Base-by-base conservation (phyloP, 92 coral and sea anemone species). In the Blastomussa wellsi region DNA sequence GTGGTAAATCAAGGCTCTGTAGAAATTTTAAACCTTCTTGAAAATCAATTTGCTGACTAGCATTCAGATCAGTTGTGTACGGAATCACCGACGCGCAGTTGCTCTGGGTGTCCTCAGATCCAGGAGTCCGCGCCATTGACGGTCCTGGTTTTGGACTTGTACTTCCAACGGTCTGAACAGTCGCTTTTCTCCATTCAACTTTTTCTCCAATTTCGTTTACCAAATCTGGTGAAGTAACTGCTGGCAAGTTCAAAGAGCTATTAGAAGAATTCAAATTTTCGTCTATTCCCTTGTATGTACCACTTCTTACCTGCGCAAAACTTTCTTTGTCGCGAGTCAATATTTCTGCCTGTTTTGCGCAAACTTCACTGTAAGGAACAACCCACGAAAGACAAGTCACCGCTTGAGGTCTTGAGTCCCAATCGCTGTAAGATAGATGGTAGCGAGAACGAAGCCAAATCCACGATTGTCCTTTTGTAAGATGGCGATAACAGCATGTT, bases 381-480 rank as follows among this genome's bases (percentile, higher is more conserved):
- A 39, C 73, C 86, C 86, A 83, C 0, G 86, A 47, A 1, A 72
- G 52, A n/a, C 86, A 53, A 9, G 86, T 83, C 31, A 83, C 38
- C 19, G 86, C 86, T 15, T 55, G 62, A 16, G 86, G 86, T 7
- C 74, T 41, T 3, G 86, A 83, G 32, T 39, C 39, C 86, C 86
- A 83, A 9, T 73, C 80, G 32, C 72, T 81, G 85, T 81, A 81
- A 51, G 66, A 69, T 38, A 81, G 22, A 81, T 81, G 37, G 38
- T 69, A 70, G 24, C 76, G 77, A 1, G 85, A 81, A 14, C 84
- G 84, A 49, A 91, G 70, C 93, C 93, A 91, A 36, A 91, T 68
- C 91, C 91, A 91, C 3, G 84, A 67, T n/a, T 91, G 89, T 8
- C 89, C 91, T 35, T 91, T 91, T 11, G 93, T 91, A 47, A 83